Evolutionary conservation across 1,140 invertebrate genomes (phyloP).

Genomic region (Brachionus rubens): DNA sequence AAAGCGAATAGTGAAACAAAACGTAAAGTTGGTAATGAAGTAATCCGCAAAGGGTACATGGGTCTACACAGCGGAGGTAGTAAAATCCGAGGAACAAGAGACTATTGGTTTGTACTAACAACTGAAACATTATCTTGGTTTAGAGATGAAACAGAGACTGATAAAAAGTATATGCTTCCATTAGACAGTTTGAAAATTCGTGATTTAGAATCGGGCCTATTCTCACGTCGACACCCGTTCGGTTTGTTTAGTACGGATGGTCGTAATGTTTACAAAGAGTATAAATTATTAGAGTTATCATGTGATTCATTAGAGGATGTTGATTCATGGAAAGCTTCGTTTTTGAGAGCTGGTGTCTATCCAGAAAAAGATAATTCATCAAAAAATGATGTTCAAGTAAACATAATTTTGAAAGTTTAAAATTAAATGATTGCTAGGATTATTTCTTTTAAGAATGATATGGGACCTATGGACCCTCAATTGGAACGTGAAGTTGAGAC

Average conservation of each 20-base stretch:
- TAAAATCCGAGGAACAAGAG: conserved; percentile 66
- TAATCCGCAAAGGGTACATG: conserved; percentile 85
- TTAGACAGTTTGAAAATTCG: conserved; percentile 92
- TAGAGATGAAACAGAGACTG: conserved; percentile 98
- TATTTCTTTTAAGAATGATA: conserved; percentile 48
- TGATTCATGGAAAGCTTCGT: conserved; percentile 99
- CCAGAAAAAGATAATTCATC: conserved; percentile 83
- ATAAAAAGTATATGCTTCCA: conserved; percentile 99
- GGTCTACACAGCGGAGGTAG: conserved; percentile 56
- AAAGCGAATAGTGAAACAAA: conserved; percentile 59
- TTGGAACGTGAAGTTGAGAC: conserved; percentile 96
- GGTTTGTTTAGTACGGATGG: conserved; percentile 91
- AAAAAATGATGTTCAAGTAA: conserved; percentile 69
- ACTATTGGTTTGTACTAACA: conserved; percentile 99
- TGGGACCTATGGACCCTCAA: conserved; percentile 90
- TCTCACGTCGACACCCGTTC: conserved; percentile 92
- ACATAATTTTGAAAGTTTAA: not conserved
- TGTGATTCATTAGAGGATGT: conserved; percentile 97
- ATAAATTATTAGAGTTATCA: conserved; percentile 91
- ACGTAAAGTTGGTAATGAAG: conserved; percentile 83
- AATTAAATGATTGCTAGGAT: not conserved
- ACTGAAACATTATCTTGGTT: conserved; percentile 97
- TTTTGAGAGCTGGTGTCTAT: conserved; percentile 97
- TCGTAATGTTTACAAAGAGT: conserved; percentile 89
- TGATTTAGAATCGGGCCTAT: conserved; percentile 87